Evolutionary conservation across 2,888 invertebrate genomes (phyloP), one percentile per base, ranked within the genome.

Genomic region (Arenicola marina): DNA sequence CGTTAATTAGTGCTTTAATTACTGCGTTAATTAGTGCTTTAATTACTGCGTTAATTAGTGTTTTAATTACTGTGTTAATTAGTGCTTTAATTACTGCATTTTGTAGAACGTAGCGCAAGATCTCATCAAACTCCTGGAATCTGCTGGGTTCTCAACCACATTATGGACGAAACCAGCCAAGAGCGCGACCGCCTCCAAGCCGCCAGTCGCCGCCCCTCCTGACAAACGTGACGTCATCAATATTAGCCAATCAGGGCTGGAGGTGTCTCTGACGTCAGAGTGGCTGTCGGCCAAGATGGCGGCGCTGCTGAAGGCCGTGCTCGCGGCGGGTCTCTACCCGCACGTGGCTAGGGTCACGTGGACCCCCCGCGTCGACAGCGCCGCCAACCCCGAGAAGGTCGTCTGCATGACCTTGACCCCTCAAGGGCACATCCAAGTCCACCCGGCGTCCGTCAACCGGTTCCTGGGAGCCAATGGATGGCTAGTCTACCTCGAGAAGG

Each of bases 401-500:
- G 70, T 72, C 0, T 78, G 79, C 67, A 45, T 74, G n/a, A 77
- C 70, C 3, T 75, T 75, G 59, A 79, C 79, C 0, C 68, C 72
- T 2, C 78, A 80, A 43, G 80, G 79, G 0, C 68, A 70, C 3
- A 76, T 75, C 3, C 67, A 69, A 59, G 74, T 77, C 21, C 80
- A 82, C 55, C 80, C 80, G 1, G 74, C 75, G 7, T 82, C 82
- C 28, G 75, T 80, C 44, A 82, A 81, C 67, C 73, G 77, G 45
- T 67, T 62, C 34, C 69, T 81, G 11, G 71, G 71, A 45, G 68
- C 73, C 4, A 73, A 69, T 58, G 78, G 78, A 18, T 79, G 77
- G 76, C 68, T 82, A 33, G 70, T 78, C 3, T 82, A 71, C 59
- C 78, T 77, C 57, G 78, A 81, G 64, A 82, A 82, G 78, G 80